These are phyloP conservation scores for Platypus cylindrus DNA, from an alignment of 2,888 invertebrate genomes.

Conservation along the genomic window DNA sequence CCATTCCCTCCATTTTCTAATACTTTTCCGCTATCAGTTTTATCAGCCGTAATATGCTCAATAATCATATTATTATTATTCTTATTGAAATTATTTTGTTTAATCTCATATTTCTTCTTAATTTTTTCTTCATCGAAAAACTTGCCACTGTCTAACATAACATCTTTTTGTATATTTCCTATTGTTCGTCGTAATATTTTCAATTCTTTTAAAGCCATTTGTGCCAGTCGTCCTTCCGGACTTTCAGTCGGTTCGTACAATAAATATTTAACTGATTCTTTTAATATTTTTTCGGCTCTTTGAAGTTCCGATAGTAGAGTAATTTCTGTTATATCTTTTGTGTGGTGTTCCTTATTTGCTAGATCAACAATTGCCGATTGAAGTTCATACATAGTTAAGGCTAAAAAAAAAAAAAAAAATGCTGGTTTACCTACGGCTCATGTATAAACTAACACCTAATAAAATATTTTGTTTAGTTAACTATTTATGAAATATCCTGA, in stretches of 20 bases:
- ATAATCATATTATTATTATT: too few species aligned
- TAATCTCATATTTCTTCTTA: too few species aligned
- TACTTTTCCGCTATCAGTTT: too few species aligned
- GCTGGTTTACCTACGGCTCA: too few species aligned
- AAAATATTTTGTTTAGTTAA: too few species aligned
- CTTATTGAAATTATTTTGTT: too few species aligned
- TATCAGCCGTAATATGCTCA: too few species aligned
- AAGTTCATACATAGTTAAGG: conserved; percentile 63
- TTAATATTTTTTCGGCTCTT: conserved; percentile 45
- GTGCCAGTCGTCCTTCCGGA: conserved; percentile 58
- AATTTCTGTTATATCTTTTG: conserved; percentile 43
- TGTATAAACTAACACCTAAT: too few species aligned
- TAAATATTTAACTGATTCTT: conserved; percentile 50
- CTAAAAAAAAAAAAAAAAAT: conserved; percentile 39
- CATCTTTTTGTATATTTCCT: conserved; percentile 16
- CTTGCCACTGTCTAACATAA: conserved; percentile 4
- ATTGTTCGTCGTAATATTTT: conserved; percentile 32
- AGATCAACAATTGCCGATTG: conserved; percentile 54
- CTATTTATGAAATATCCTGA: neutral
- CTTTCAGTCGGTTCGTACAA: conserved; percentile 58
- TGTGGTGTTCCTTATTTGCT: conserved; percentile 48
- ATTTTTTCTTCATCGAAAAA: too few species aligned
- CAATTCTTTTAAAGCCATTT: conserved; percentile 53
- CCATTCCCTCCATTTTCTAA: neutral
- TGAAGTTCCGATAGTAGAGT: conserved; percentile 44